phyloP scores from a whole-genome alignment of 2,888 invertebrate genomes.

The Arctia plantaginis region DNA sequence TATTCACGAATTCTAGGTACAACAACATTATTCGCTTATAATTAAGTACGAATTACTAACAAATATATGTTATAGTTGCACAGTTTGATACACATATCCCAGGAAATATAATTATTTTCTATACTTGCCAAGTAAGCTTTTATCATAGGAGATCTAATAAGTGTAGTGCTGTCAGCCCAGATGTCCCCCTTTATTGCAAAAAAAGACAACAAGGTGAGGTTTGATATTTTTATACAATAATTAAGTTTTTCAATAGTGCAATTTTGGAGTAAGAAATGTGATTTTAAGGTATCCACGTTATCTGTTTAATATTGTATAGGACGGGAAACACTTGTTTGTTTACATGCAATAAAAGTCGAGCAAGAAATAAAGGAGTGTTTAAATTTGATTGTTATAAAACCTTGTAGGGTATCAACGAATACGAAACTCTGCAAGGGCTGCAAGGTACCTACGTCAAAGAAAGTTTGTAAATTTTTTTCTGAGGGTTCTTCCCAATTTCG shows the following conservation, averaged over 20 bases:
- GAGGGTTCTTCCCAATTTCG: not conserved
- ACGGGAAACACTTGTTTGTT: no score
- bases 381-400: not conserved
- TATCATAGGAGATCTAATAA: no score
- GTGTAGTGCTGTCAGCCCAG: no score
- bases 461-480: not conserved
- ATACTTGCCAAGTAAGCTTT: no score
- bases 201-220: no score
- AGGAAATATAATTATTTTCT: no score
- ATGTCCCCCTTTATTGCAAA: no score
- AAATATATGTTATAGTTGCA: no score
- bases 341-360: not conserved
- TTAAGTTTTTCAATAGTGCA: not conserved
- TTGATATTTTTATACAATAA: not conserved
- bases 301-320: not conserved
- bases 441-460: not conserved
- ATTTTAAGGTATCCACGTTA: not conserved
- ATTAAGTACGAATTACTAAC: no score
- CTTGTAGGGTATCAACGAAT: not conserved
- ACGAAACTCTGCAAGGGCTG: not conserved
- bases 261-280: not conserved
- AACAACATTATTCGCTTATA: no score
- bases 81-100: no score
- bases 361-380: not conserved
- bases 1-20: no score